Base-by-base conservation (phyloP, 1,140 invertebrate genomes). In the Drosophila lacertosa region DNA sequence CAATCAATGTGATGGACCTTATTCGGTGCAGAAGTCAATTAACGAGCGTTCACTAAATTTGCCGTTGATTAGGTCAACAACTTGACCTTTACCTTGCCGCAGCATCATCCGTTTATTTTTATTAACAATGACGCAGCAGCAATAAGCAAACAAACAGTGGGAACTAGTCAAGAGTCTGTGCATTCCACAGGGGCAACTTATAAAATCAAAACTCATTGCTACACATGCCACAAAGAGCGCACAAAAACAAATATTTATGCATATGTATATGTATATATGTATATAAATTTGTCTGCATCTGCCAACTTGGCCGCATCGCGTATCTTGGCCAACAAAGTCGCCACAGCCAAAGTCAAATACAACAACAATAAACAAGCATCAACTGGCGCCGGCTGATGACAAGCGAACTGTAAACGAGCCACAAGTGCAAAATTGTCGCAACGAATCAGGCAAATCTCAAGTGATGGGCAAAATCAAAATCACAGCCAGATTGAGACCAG, bases 41-140 rank as follows among this genome's bases (percentile, higher is more conserved):
- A 66, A 59, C 54, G 35, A 59, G n/a, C n/a, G 54, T 18, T 29
- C 45, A 58, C 35, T n/a, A 60, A 60, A 53, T 45, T 62, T 47
- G 42, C 47, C 48, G 32, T 57, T 51, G 51, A 55, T 70, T 57
- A 44, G 51, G 26, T 65, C 60, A 65, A 57, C 60, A 65, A 57
- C 35, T 70, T 70, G 62, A 65, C 68, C 68, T 66, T 71, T 65
- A 71, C 68, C 68, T 65, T 58, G 68, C 37, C 40, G 4, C 51
- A 53, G 9, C 53, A 59, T 53, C 59, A 63, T 53, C 35, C 20
- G 13, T 73, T 58, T 40, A 64, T 81, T 80, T 74, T 79, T 80
- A 80, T 76, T 63, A 80, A 80, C 66, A 81, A 80, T 80, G 77
- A 80, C 77, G 71, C 60, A 80, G 65, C 65, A 65, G 32, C 32